Conservation (phyloP, 2,888 invertebrate genomes). For the Nomada ferruginata region DNA sequence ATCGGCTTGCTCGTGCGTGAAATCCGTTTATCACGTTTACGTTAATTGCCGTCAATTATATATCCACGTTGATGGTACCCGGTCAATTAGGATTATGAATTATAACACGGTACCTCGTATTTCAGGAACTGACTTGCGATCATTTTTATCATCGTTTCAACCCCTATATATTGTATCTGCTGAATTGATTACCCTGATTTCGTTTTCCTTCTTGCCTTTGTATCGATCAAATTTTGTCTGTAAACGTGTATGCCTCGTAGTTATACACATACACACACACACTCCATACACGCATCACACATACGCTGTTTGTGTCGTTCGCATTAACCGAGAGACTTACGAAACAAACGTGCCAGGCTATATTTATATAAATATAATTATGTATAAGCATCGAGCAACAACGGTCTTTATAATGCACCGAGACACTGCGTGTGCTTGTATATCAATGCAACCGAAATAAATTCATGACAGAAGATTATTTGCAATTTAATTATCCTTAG, state of each 20-base stretch:
- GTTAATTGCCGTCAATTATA: slow-evolving; percentile 33
- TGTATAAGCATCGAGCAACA: slow-evolving; percentile 64
- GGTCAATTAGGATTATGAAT: slow-evolving; percentile 22
- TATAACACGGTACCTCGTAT: slow-evolving; percentile 17
- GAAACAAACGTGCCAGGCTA: slow-evolving; percentile 60
- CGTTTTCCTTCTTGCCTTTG: neutral
- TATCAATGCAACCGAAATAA: slow-evolving; percentile 79
- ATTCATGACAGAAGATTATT: slow-evolving; percentile 72
- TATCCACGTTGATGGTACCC: neutral
- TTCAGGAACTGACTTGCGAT: slow-evolving; percentile 67
- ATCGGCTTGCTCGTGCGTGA: slow-evolving; percentile 19
- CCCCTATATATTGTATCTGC: neutral
- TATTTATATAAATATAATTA: slow-evolving; percentile 65
- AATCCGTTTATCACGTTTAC: neutral
- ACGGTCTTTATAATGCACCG: slow-evolving; percentile 70
- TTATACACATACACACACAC: slow-evolving; percentile 15
- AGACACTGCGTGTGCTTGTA: slow-evolving; percentile 78
- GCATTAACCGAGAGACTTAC: slow-evolving; percentile 29
- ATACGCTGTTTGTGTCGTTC: slow-evolving; percentile 34
- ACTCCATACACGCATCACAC: neutral
- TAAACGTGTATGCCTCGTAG: slow-evolving; percentile 9
- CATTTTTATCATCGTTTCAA: slow-evolving; percentile 28
- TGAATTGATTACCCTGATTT: neutral
- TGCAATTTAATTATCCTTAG: slow-evolving; percentile 71
- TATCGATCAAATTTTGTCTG: neutral